Evolutionary conservation across 2,113 vertebrate genomes (phyloP).

Genomic region (Dunckerocampus dactyliophorus): DNA sequence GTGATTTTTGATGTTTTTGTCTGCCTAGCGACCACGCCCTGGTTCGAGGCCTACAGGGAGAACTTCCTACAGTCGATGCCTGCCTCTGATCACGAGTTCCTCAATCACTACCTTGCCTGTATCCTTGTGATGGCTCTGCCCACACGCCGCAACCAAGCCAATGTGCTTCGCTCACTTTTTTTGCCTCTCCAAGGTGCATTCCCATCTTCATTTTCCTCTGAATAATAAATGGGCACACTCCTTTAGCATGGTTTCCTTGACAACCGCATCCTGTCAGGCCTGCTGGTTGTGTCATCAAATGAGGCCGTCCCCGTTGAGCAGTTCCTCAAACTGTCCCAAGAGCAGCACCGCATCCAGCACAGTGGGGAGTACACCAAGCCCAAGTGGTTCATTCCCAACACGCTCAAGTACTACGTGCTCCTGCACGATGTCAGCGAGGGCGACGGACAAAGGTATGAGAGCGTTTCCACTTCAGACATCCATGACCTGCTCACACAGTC

Average conservation of each 20-base stretch:
- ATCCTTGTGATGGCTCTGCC: slow-evolving; percentile 76
- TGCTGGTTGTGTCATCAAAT: slow-evolving; percentile 91
- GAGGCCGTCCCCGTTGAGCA: slow-evolving; percentile 89
- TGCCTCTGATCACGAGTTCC: slow-evolving; percentile 93
- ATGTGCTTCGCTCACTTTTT: neutral
- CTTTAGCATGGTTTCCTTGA: slow-evolving; percentile 42
- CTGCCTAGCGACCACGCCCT: slow-evolving; percentile 90
- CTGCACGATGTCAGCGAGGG: slow-evolving; percentile 88
- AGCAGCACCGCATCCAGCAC: slow-evolving; percentile 95
- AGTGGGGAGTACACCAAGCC: slow-evolving; percentile 88
- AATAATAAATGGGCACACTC: neutral
- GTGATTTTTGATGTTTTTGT: slow-evolving; percentile 33
- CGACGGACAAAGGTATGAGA: slow-evolving; percentile 84
- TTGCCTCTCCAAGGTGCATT: neutral
- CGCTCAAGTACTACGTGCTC: slow-evolving; percentile 94
- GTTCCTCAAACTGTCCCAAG: slow-evolving; percentile 93
- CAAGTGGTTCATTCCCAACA: slow-evolving; percentile 98
- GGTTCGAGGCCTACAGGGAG: slow-evolving; percentile 97
- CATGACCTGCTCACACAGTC: too few relatives aligned
- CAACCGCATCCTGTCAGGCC: slow-evolving; percentile 71
- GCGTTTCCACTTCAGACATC: too few relatives aligned
- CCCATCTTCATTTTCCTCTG: neutral
- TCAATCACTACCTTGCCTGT: slow-evolving; percentile 98
- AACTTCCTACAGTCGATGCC: slow-evolving; percentile 94
- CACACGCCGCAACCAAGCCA: neutral